phyloP scores from a whole-genome alignment of 2,113 vertebrate genomes.

The Elephantulus edwardii region DNA sequence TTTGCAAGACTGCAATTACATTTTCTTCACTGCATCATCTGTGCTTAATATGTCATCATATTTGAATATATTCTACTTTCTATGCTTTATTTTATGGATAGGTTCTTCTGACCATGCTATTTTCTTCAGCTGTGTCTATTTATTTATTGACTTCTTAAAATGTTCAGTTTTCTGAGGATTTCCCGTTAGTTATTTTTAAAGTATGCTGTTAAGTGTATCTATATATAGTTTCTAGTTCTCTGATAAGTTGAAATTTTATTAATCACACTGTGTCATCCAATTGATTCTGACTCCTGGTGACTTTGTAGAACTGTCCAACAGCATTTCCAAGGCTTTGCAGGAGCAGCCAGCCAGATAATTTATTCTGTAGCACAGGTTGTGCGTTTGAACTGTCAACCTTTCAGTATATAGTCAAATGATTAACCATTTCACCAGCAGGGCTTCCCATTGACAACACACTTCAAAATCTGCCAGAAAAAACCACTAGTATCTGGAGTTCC shows the following conservation, averaged over 20 bases:
- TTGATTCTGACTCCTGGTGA: too few species aligned
- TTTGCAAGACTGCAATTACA: background rate
- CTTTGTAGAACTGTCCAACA: too few species aligned
- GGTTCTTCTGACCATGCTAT: background rate
- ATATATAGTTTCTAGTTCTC: conserved; percentile 15
- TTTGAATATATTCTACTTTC: background rate
- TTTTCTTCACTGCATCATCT: background rate
- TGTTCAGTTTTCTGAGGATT: conserved; percentile 9
- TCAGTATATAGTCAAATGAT: background rate
- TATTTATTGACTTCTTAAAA: background rate
- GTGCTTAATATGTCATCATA: background rate
- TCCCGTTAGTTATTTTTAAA: background rate
- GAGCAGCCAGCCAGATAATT: background rate
- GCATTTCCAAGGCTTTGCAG: background rate
- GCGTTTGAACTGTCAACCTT: background rate
- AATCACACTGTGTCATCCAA: background rate
- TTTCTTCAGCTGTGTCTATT: background rate
- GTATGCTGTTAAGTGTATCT: background rate
- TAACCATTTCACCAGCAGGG: background rate
- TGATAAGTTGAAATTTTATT: conserved; percentile 19
- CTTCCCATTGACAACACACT: background rate
- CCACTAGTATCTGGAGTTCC: background rate
- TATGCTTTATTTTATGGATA: background rate
- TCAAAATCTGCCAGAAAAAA: background rate
- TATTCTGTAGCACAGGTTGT: background rate